phyloP scores from a whole-genome alignment of 2,797 vertebrate genomes.

The Phrynocephalus guinanensis region DNA sequence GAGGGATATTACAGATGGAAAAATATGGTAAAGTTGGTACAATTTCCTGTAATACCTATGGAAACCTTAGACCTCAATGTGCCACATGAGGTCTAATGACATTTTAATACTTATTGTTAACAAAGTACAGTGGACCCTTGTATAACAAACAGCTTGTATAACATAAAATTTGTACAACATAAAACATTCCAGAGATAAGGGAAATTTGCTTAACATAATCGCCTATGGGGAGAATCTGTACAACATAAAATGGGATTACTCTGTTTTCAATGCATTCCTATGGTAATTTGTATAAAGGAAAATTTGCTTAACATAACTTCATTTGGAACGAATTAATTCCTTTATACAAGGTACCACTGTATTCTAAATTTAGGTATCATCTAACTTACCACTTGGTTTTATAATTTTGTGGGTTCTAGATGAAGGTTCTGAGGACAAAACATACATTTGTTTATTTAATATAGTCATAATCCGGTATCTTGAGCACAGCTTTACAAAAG shows the following conservation, averaged over 20 bases:
- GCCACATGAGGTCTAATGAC: neutral
- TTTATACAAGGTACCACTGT: too few species aligned
- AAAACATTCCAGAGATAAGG: too few species aligned
- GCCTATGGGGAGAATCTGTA: too few species aligned
- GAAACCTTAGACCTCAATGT: neutral
- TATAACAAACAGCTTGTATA: too few species aligned
- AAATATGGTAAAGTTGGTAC: neutral
- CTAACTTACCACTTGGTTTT: conserved; percentile 87
- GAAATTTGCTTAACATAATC: too few species aligned
- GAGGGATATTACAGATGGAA: neutral
- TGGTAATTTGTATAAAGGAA: too few species aligned
- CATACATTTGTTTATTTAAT: conserved; percentile 15
- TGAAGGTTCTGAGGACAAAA: conserved; percentile 86
- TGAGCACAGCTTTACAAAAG: neutral
- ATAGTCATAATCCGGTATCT: neutral
- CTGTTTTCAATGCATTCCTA: too few species aligned
- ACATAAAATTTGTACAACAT: too few species aligned
- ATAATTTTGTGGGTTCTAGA: conserved; percentile 91
- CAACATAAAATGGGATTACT: too few species aligned
- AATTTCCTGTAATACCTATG: neutral
- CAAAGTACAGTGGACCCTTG: too few species aligned
- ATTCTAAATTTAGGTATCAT: neutral
- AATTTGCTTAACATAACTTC: too few species aligned
- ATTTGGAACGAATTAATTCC: too few species aligned
- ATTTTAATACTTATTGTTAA: neutral